phyloP scores from a whole-genome alignment of 2,888 invertebrate species.

The Stenchaetothrips biformis region DNA sequence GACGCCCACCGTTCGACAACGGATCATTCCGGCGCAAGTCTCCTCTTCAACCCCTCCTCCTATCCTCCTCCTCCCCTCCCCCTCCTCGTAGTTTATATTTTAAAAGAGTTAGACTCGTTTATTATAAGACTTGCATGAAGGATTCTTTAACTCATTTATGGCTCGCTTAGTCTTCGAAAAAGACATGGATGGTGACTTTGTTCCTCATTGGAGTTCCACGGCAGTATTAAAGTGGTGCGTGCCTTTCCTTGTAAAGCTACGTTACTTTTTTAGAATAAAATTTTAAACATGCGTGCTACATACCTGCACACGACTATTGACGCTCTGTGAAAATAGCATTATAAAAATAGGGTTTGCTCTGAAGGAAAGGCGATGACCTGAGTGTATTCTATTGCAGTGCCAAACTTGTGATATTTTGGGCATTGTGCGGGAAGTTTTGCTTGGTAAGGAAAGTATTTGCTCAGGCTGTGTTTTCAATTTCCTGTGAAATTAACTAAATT shows the following conservation, averaged over 20 bases:
- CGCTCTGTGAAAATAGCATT: background rate
- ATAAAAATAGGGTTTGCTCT: background rate
- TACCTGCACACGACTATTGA: background rate
- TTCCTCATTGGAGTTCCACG: too few species aligned
- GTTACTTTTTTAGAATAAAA: background rate
- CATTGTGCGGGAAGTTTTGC: conserved; percentile 11
- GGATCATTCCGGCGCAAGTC: too few species aligned
- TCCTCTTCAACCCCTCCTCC: background rate
- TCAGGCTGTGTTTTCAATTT: conserved; percentile 23
- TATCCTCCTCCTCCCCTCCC: background rate
- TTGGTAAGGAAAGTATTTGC: conserved; percentile 3
- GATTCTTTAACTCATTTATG: too few species aligned
- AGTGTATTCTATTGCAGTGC: background rate
- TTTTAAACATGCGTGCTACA: conserved; percentile 2
- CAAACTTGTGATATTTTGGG: conserved; percentile 19
- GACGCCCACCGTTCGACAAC: too few species aligned
- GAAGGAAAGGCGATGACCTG: background rate
- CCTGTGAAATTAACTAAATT: background rate
- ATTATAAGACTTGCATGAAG: too few species aligned
- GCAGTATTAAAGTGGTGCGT: too few species aligned
- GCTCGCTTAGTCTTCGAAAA: too few species aligned
- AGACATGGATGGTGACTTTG: too few species aligned
- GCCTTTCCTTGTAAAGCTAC: too few species aligned
- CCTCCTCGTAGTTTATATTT: background rate
- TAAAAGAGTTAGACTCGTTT: too few species aligned